Conservation (phyloP, 64 coral and sea anemone genomes). For the Pachyseris speciosa region DNA sequence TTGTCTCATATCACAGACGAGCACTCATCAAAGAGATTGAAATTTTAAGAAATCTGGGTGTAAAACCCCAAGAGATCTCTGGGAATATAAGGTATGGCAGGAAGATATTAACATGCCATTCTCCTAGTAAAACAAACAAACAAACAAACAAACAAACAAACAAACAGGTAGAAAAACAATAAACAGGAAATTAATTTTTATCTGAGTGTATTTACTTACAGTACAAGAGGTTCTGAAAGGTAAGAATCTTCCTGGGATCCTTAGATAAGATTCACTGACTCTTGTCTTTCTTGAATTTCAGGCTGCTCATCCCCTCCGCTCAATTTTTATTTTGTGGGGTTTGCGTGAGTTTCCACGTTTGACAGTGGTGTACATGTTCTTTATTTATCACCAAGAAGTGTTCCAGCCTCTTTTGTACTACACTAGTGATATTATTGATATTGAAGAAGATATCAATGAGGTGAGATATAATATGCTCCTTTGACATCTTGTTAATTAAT, state of each 20-base stretch:
- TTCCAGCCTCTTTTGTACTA: constrained; percentile 73
- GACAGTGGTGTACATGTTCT: constrained; percentile 61
- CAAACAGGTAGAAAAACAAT: too few species aligned
- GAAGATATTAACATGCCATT: too few species aligned
- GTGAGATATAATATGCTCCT: background rate
- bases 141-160: too few species aligned
- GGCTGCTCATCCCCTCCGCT: constrained; percentile 57
- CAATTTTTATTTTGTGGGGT: constrained; percentile 86
- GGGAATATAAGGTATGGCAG: constrained; percentile 78
- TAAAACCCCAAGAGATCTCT: constrained; percentile 65
- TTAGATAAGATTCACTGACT: background rate
- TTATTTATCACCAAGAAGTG: constrained; percentile 70
- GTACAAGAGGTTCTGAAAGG: too few species aligned
- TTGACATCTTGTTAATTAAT: too few species aligned
- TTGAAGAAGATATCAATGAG: constrained; percentile 16
- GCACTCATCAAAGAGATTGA: constrained; percentile 51
- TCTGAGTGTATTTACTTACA: too few species aligned
- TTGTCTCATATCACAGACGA: constrained; percentile 20
- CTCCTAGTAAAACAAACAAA: too few species aligned
- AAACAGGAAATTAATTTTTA: too few species aligned
- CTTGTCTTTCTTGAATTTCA: constrained; percentile 4
- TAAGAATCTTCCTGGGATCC: too few species aligned
- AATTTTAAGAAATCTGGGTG: constrained; percentile 32
- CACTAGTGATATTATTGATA: constrained; percentile 60
- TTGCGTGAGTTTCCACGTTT: constrained; percentile 88